These are phyloP conservation scores for Brachionus plicatilis DNA, from an alignment of 1,140 invertebrate species.

Conservation along the genomic window DNA sequence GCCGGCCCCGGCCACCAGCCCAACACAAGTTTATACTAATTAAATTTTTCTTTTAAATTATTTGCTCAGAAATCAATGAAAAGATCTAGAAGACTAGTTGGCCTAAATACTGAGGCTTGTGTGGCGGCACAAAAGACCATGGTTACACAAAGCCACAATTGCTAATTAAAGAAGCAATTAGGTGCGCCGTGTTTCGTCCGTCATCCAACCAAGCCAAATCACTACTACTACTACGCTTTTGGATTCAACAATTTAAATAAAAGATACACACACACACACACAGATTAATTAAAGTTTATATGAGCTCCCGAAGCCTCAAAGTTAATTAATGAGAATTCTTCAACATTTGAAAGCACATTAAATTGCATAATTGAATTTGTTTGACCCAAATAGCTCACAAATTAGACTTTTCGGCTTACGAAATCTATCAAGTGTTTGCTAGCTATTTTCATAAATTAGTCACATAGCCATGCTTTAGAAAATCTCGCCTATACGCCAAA, in stretches of 20 bases:
- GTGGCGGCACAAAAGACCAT: neutral
- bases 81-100: neutral
- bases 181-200: neutral
- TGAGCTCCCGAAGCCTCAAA: neutral
- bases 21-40: neutral
- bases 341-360: neutral
- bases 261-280: neutral
- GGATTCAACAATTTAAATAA: neutral
- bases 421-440: neutral
- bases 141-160: neutral
- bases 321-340: neutral
- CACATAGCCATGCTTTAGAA: neutral
- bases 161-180: neutral
- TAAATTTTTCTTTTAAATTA: neutral
- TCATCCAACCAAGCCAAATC: neutral
- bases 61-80: neutral
- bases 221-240: neutral
- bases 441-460: neutral
- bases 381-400: neutral
- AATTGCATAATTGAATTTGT: neutral
- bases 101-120: neutral
- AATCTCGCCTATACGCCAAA: neutral
- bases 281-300: neutral
- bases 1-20: neutral
- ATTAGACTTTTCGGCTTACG: neutral